A percentile compares a stretch with the other conserved stretches of the same genome.
These are phyloP conservation scores for Otolemur garnettii DNA, from an alignment of 2,113 vertebrate genomes.

Conservation along the genomic window DNA sequence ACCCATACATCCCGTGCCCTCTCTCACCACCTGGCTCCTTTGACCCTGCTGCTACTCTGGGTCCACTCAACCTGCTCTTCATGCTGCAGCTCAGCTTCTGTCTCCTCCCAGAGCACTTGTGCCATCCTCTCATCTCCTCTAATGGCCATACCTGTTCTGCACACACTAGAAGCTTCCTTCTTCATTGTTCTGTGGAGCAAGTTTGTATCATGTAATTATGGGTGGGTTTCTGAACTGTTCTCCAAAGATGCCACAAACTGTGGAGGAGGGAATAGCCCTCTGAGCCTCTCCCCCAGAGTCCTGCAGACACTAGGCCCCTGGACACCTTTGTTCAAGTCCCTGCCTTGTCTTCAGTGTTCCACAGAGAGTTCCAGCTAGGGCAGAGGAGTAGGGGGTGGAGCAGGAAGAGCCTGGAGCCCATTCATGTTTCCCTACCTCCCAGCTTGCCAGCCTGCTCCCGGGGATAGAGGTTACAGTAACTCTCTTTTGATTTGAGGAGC, in stretches of 20 bases:
- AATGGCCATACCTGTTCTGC: too few relatives aligned
- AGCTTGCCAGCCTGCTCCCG: background rate
- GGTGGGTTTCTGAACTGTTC: background rate
- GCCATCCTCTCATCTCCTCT: background rate
- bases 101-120: too few relatives aligned
- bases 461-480: background rate
- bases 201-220: background rate
- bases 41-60: background rate
- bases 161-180: background rate
- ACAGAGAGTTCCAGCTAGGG: background rate
- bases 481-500: slow-evolving; percentile 4
- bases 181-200: background rate
- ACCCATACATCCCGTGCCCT: background rate
- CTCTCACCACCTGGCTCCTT: background rate
- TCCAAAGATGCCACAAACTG: too few relatives aligned
- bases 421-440: background rate
- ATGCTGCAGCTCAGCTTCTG: too few relatives aligned
- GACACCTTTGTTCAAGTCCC: background rate
- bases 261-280: background rate
- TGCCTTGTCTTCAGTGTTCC: background rate
- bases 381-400: fast-evolving
- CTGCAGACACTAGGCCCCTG: background rate
- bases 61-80: background rate
- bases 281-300: background rate
- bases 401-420: background rate